Conservation (phyloP, 92 coral and sea anemone genomes). For the Isaurus tuberculatus region DNA sequence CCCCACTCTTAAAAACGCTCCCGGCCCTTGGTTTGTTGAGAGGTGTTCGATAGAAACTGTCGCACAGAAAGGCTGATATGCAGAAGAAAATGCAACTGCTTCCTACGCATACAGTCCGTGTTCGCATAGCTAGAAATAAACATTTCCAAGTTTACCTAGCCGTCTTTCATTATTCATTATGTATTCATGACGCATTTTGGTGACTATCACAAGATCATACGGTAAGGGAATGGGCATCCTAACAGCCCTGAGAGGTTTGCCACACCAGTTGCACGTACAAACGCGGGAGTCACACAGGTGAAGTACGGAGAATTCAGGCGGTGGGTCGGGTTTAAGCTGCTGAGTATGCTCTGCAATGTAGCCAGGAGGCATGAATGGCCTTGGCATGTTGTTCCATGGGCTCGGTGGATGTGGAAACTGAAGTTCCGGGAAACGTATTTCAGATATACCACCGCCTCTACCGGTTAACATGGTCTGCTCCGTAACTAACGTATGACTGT, state of each 20-base stretch:
- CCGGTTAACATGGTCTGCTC: background rate
- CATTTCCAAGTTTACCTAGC: slow-evolving; percentile 10
- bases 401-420: slow-evolving; percentile 1
- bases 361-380: slow-evolving; percentile 1
- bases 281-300: slow-evolving; percentile 2
- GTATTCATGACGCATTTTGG: slow-evolving; percentile 20
- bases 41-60: background rate
- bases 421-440: background rate
- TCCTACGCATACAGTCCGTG: background rate
- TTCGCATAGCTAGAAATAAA: background rate
- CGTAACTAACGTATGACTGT: background rate
- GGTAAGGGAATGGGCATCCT: background rate
- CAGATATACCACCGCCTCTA: slow-evolving; percentile 1
- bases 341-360: slow-evolving; percentile 2
- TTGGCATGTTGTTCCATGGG: background rate
- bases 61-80: background rate
- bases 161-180: background rate
- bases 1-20: too few relatives aligned
- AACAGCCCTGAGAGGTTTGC: background rate
- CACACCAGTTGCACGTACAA: slow-evolving; percentile 1
- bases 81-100: background rate
- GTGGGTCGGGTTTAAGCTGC: background rate
- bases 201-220: slow-evolving; percentile 1
- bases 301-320: background rate
- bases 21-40: slow-evolving; percentile 4